Evolutionary conservation across 2,888 invertebrate genomes (phyloP).

Genomic region (Notodonta ziczac): DNA sequence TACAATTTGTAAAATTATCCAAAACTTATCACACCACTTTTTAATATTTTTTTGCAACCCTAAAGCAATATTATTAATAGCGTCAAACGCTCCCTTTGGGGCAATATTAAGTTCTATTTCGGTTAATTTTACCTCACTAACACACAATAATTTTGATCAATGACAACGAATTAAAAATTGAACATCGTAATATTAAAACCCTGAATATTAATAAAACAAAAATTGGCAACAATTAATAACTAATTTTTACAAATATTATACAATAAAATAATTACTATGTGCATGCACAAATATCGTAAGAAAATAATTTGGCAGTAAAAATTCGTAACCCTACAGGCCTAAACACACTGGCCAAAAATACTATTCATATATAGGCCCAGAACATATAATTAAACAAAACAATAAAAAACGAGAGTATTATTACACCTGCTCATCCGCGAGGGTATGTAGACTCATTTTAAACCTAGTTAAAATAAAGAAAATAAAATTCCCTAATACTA

Average conservation of each 20-base stretch:
- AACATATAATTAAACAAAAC: slow-evolving; percentile 80
- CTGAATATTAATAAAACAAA: slow-evolving; percentile 82
- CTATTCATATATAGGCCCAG: slow-evolving; percentile 82
- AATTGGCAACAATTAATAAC: slow-evolving; percentile 84
- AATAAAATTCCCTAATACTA: slow-evolving; percentile 85
- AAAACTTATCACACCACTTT: slow-evolving; percentile 85
- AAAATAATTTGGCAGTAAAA: slow-evolving; percentile 85
- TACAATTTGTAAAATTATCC: slow-evolving; percentile 85
- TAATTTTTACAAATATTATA: slow-evolving; percentile 79
- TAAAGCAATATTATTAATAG: slow-evolving; percentile 82
- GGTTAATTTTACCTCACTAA: slow-evolving; percentile 82
- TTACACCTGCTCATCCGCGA: slow-evolving; percentile 76
- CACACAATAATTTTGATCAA: slow-evolving; percentile 84
- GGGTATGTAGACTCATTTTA: slow-evolving; percentile 75
- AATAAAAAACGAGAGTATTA: slow-evolving; percentile 82
- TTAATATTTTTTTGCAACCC: slow-evolving; percentile 82
- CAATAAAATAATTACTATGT: slow-evolving; percentile 84
- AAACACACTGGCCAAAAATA: slow-evolving; percentile 82
- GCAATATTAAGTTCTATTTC: slow-evolving; percentile 80
- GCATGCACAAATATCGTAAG: slow-evolving; percentile 84
- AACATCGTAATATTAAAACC: slow-evolving; percentile 82
- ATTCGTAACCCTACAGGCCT: slow-evolving; percentile 84
- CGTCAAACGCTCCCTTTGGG: slow-evolving; percentile 84
- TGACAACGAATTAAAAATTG: slow-evolving; percentile 82
- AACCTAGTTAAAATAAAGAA: slow-evolving; percentile 81